Percentiles rank a stretch among this genome's conserved stretches.
Conservation (phyloP, 2,113 vertebrate species). For the Vulpes ferrilata region DNA sequence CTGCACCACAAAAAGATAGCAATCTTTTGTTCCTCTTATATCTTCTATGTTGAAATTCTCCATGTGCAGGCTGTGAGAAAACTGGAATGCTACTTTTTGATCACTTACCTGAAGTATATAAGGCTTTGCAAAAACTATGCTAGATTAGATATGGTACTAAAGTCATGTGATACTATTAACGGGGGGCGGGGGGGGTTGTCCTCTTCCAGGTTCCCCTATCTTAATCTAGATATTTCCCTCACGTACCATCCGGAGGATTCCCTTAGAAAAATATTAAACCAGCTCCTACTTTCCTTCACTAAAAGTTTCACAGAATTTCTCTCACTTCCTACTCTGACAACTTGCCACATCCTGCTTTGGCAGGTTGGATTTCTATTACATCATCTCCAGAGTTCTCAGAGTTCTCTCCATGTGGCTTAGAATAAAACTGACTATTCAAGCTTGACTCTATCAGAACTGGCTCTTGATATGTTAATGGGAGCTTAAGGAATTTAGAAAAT, state of each 20-base stretch:
- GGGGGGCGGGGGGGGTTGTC: neutral
- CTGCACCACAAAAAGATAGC: neutral
- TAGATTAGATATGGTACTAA: neutral
- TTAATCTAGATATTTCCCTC: neutral
- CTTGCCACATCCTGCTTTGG: neutral
- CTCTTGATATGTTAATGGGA: conserved; percentile 63
- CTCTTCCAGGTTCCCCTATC: neutral
- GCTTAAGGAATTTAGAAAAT: conserved; percentile 73
- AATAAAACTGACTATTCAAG: conserved; percentile 41
- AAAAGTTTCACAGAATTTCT: neutral
- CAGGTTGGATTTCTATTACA: neutral
- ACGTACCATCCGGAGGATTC: neutral
- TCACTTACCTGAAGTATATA: neutral
- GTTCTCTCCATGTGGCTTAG: neutral
- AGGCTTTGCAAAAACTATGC: neutral
- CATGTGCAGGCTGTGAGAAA: neutral
- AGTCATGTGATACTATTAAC: neutral
- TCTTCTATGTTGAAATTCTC: neutral
- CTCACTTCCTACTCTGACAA: neutral
- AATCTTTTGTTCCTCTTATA: neutral
- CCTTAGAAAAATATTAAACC: neutral
- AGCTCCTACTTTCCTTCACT: neutral
- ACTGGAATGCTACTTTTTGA: neutral
- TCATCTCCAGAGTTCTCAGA: neutral
- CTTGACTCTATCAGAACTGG: conserved; percentile 21